Evolutionary conservation across 2,888 invertebrate genomes (phyloP), one percentile per base, ranked within the genome.

Genomic region (Limenitis camilla): DNA sequence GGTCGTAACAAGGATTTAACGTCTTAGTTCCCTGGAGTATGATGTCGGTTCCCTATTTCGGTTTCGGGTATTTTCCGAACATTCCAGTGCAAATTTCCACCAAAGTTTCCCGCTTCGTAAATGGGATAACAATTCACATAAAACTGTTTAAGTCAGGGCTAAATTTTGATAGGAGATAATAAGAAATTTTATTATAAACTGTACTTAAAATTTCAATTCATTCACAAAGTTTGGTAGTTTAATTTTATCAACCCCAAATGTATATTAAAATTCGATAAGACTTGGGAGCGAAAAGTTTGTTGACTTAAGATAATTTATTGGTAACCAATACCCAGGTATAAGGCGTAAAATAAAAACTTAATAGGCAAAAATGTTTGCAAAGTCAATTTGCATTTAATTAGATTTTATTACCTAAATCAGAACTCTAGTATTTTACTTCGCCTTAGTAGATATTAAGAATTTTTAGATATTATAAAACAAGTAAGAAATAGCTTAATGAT

Each of bases 1-100:
- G 66, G 67, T 74, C 71, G 76, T 76, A 77, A 76, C 76, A 68
- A 74, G 76, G 76, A 78, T 77, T 82, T 80, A 81, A 84, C 78
- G 76, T 83, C 83, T 84, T 75, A 78, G 71, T 84, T 76, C 68
- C 71, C 65, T 59, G 60, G 69, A 70, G 64, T 60, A 62, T 67
- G 71, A 74, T 70, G 69, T 64, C 66, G 66, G 66, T 66, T 64
- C 70, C 70, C 68, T 65, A 74, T 72, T 74, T 63, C 66, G 66
- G 64, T 72, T 74, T 63, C 66, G 66, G 64, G 80, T 77, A 83
- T 81, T 78, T 76, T 71, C 70, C 71, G 64, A 78, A 78, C 81
- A 84, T 84, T 84, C 78, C 78, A 59, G 72, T 71, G 74, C 81
- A 72, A 80, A 84, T 85, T 77, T 82, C 63, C 45, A 62, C 70